Base-by-base conservation (phyloP, 2,888 invertebrate species). In the Pharmacophagus antenor region DNA sequence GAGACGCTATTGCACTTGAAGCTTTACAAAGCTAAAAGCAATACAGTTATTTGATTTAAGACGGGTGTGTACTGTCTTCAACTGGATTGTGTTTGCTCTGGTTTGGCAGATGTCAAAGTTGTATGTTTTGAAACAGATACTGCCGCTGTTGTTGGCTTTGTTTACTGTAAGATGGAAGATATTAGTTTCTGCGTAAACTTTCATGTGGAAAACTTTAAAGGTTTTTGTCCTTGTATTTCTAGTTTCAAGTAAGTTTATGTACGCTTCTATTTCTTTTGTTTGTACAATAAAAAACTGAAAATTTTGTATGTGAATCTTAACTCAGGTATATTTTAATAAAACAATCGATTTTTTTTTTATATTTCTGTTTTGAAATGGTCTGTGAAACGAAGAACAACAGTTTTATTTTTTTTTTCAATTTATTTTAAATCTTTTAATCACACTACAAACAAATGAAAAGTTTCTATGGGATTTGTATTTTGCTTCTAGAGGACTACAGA, bases 41-140 rank as follows among this genome's bases (percentile, higher is more conserved):
- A 89, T 88, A 90, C 88, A 88, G 88, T 90, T 90, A 90, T 90
- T 90, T 90, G 88, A 89, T 90, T 90, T 89, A 88, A 89, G 87
- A 81, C 87, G 87, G 80, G 80, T 86, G 84, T 88, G 83, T 85
- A 82, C 85, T 78, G 86, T 83, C 85, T 88, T 87, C 83, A 81
- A 78, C 76, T 81, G 85, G 84, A 87, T 88, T 88, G 86, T 88
- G 86, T 88, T 89, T 89, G 85, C 84, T 80, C 88, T 85, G 82
- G 86, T 88, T 90, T 88, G 88, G 87, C 87, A 89, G 85, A 88
- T 89, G 88, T 88, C 89, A 88, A 89, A 88, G 82, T 87, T 88
- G 87, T 88, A 83, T 86, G 84, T 88, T 88, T 86, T 86, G 88
- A 88, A 88, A 87, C 85, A 80, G 82, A 84, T 61, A 61, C 79